phyloP scores from a whole-genome alignment of 2,888 invertebrate species.

The Smittia aterrima region DNA sequence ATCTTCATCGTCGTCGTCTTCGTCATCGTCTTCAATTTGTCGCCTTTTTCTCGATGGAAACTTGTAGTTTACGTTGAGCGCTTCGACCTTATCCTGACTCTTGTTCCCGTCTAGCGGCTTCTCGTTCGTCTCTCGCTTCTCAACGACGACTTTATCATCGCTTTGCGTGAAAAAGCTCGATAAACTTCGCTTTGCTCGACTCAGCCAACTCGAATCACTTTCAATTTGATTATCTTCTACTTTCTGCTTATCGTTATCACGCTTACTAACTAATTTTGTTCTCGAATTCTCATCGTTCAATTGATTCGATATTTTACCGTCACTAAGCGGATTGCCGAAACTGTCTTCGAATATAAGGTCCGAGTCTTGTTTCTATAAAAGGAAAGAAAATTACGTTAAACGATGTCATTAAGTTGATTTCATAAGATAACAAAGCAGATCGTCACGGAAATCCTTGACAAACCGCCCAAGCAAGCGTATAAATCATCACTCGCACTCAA shows the following conservation, averaged over 20 bases:
- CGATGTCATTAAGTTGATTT: conserved; percentile 1
- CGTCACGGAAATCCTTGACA: neutral
- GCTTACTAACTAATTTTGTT: conserved; percentile 39
- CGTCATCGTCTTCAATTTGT: conserved; percentile 25
- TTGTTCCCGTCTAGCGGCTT: neutral
- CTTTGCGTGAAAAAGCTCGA: neutral
- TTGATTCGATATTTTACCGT: conserved; percentile 20
- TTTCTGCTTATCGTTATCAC: conserved; percentile 30
- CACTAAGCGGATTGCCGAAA: neutral
- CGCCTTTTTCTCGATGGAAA: conserved; percentile 4
- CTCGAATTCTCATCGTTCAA: neutral
- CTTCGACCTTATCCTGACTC: neutral
- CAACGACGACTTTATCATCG: neutral
- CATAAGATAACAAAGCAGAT: neutral
- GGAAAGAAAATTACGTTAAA: neutral
- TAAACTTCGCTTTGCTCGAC: conserved; percentile 25
- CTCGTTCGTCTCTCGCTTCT: neutral
- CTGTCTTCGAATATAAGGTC: conserved; percentile 34
- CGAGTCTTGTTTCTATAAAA: conserved; percentile 15
- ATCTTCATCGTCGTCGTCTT: conserved; percentile 31
- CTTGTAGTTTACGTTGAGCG: neutral
- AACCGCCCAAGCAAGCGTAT: neutral
- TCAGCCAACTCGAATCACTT: conserved; percentile 5
- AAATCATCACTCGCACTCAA: conserved; percentile 4
- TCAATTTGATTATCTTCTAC: conserved; percentile 16